phyloP scores from a whole-genome alignment of 2,888 invertebrate genomes.

The Heliconius cydno region DNA sequence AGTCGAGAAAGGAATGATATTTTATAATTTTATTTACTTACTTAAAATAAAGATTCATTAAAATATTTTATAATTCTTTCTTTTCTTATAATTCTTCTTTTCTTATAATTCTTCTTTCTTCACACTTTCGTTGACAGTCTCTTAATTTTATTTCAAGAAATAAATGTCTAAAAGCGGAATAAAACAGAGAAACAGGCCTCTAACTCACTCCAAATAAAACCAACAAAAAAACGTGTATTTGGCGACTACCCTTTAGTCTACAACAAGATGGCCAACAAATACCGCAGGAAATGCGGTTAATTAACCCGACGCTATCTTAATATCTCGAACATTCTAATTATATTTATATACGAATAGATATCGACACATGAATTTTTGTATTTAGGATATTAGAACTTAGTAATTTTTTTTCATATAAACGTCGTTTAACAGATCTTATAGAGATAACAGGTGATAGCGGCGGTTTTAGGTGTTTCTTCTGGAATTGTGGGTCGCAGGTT shows the following conservation, averaged over 20 bases:
- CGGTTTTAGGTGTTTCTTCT: not conserved
- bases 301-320: conserved; percentile 17
- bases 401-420: not conserved
- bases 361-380: conserved; percentile 6
- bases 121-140: too few relatives aligned
- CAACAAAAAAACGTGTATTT: not conserved
- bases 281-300: conserved; percentile 20
- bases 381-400: conserved; percentile 5
- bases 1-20: not conserved
- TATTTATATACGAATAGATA: conserved; percentile 5
- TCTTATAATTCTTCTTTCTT: too few relatives aligned
- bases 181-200: not conserved
- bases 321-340: conserved; percentile 17
- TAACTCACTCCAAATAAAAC: not conserved
- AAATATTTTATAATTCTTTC: too few relatives aligned
- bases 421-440: conserved; percentile 6
- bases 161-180: not conserved
- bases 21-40: too few relatives aligned
- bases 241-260: not conserved
- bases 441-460: not conserved
- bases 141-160: not conserved
- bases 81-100: too few relatives aligned
- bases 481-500: not conserved
- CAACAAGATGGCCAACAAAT: not conserved
- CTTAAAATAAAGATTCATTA: too few relatives aligned